These are phyloP conservation scores for Phalera bucephala DNA, from an alignment of 2,888 invertebrate genomes.

Conservation along the genomic window DNA sequence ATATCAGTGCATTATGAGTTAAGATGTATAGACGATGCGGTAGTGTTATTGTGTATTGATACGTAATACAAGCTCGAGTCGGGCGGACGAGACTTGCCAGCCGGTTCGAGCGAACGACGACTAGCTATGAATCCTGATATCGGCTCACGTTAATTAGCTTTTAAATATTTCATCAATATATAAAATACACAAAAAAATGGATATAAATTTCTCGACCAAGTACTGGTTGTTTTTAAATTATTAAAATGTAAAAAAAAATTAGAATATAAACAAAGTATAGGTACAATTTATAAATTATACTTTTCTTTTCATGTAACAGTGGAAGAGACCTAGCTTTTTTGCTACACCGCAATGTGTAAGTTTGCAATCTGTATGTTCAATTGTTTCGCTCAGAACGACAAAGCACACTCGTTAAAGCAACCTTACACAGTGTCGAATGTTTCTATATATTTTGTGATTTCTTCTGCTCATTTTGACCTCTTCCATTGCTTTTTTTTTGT, in stretches of 20 bases:
- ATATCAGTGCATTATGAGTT: conserved; percentile 80
- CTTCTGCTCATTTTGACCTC: conserved; percentile 74
- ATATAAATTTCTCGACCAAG: conserved; percentile 82
- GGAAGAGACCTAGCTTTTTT: conserved; percentile 68
- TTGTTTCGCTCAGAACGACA: conserved; percentile 33
- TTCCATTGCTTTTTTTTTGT: conserved; percentile 78
- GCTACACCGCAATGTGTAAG: conserved; percentile 50
- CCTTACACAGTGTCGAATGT: conserved; percentile 61
- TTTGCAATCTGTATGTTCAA: too few species aligned
- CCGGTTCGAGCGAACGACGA: conserved; percentile 81
- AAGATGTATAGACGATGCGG: conserved; percentile 71
- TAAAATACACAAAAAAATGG: conserved; percentile 83
- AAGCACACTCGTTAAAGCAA: conserved; percentile 49
- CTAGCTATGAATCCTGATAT: conserved; percentile 83
- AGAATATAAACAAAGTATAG: conserved; percentile 82
- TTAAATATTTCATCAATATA: conserved; percentile 83
- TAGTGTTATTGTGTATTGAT: conserved; percentile 77
- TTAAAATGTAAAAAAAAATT: conserved; percentile 83
- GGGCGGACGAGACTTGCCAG: conserved; percentile 65
- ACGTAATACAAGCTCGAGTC: conserved; percentile 76
- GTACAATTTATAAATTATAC: conserved; percentile 83
- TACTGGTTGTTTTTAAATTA: conserved; percentile 83
- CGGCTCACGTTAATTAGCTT: conserved; percentile 84
- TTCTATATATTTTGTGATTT: conserved; percentile 71
- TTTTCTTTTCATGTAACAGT: conserved; percentile 77